These are phyloP conservation scores for Vimba vimba DNA, from an alignment of 2,113 vertebrate species.

Conservation along the genomic window DNA sequence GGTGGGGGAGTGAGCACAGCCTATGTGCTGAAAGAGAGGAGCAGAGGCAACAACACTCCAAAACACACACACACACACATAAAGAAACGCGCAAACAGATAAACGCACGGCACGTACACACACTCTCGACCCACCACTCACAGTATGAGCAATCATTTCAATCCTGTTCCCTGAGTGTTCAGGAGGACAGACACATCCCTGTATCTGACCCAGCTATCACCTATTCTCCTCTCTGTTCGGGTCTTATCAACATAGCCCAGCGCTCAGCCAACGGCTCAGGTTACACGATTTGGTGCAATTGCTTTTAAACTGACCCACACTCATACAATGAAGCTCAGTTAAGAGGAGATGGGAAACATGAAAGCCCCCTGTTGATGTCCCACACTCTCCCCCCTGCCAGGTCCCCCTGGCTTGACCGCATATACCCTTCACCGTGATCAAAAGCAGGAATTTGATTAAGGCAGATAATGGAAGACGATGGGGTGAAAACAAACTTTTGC, in stretches of 20 bases:
- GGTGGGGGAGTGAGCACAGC: constrained; percentile 32
- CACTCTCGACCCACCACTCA: constrained; percentile 52
- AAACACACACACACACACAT: constrained; percentile 55
- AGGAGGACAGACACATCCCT: constrained; percentile 36
- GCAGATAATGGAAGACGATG: constrained; percentile 51
- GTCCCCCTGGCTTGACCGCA: constrained; percentile 35
- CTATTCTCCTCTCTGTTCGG: constrained; percentile 38
- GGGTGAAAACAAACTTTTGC: constrained; percentile 51
- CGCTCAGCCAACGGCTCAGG: constrained; percentile 41
- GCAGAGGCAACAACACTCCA: constrained; percentile 53
- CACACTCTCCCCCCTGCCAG: constrained; percentile 20
- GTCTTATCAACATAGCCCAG: constrained; percentile 48
- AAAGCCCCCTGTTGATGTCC: constrained; percentile 52
- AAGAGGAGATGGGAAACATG: constrained; percentile 47
- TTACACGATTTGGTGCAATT: constrained; percentile 47
- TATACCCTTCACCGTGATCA: constrained; percentile 49
- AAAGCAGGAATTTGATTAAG: constrained; percentile 53
- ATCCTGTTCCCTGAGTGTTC: constrained; percentile 13
- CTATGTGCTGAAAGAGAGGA: constrained; percentile 62
- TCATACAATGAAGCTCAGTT: constrained; percentile 51
- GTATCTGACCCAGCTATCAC: constrained; percentile 44
- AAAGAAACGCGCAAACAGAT: constrained; percentile 56
- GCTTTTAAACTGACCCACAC: constrained; percentile 48
- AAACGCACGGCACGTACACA: constrained; percentile 32
- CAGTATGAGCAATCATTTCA: constrained; percentile 30